Conservation (phyloP, 2,797 vertebrate genomes). For the Etheostoma nigrum region DNA sequence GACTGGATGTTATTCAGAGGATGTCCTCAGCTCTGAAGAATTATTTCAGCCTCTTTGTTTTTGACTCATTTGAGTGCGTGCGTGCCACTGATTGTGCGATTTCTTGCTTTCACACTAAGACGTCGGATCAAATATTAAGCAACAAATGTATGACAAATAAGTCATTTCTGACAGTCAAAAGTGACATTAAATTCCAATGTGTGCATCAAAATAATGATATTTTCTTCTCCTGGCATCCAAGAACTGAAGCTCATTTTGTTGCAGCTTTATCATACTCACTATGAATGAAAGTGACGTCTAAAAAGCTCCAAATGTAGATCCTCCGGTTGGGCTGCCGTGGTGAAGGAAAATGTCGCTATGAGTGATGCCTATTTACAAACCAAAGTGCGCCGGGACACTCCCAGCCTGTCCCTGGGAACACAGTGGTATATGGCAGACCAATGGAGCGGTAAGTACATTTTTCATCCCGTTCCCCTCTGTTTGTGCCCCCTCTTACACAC, state of each 20-base stretch:
- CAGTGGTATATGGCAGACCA: constrained; percentile 57
- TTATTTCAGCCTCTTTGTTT: constrained; percentile 54
- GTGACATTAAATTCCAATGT: background rate
- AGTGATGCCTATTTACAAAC: constrained; percentile 74
- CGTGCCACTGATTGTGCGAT: background rate
- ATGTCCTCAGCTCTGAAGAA: constrained; percentile 26
- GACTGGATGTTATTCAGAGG: constrained; percentile 38
- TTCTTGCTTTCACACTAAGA: background rate
- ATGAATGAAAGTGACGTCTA: constrained; percentile 7
- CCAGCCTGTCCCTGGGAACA: constrained; percentile 50
- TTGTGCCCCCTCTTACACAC: constrained; percentile 72
- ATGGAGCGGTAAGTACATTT: constrained; percentile 79
- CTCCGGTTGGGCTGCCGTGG: constrained; percentile 22
- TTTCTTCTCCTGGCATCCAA: background rate
- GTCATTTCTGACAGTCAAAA: background rate
- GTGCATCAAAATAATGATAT: background rate
- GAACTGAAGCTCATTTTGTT: background rate
- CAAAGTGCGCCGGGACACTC: constrained; percentile 50
- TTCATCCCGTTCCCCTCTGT: constrained; percentile 78
- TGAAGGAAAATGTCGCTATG: constrained; percentile 34
- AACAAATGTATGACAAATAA: rapidly evolving
- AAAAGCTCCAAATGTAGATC: constrained; percentile 37
- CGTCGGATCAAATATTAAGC: background rate
- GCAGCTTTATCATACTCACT: constrained; percentile 18
- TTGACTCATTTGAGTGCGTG: constrained; percentile 21